phyloP scores from a whole-genome alignment of 2,888 invertebrate genomes.

The Ochropacha duplaris region DNA sequence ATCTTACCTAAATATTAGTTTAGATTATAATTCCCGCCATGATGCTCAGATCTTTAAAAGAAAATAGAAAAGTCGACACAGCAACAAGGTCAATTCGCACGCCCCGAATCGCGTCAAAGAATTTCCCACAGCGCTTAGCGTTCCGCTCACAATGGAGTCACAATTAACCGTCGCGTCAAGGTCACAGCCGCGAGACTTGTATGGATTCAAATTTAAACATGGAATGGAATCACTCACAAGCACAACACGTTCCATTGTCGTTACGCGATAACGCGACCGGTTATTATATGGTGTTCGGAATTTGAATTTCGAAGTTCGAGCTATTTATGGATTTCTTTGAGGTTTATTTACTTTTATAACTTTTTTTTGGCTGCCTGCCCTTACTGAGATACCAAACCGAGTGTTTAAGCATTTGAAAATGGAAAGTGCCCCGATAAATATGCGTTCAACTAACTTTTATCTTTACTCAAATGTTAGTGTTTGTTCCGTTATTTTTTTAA shows the following conservation, averaged over 20 bases:
- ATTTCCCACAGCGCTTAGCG: slow-evolving; percentile 2
- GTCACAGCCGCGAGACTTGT: slow-evolving; percentile 21
- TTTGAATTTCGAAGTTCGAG: slow-evolving; percentile 10
- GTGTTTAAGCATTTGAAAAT: background rate
- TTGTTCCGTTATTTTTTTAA: too few relatives aligned
- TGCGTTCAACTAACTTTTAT: too few relatives aligned
- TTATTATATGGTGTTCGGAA: slow-evolving; percentile 11
- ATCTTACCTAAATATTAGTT: too few relatives aligned
- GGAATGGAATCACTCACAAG: slow-evolving; percentile 16
- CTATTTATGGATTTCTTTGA: background rate
- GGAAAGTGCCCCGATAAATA: too few relatives aligned
- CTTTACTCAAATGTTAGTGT: too few relatives aligned
- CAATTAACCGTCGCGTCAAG: slow-evolving; percentile 18
- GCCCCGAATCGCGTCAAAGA: background rate
- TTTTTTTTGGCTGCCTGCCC: too few relatives aligned
- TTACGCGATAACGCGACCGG: slow-evolving; percentile 26
- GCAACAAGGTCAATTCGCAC: background rate
- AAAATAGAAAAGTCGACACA: background rate
- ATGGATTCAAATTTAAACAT: slow-evolving; percentile 29
- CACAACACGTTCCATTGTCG: slow-evolving; percentile 31
- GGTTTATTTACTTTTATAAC: background rate
- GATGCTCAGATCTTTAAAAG: background rate
- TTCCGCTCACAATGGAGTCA: background rate
- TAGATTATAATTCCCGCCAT: too few relatives aligned
- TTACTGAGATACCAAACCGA: too few relatives aligned